Evolutionary conservation across 2,797 vertebrate species (phyloP).

Genomic region (Carduelis carduelis): DNA sequence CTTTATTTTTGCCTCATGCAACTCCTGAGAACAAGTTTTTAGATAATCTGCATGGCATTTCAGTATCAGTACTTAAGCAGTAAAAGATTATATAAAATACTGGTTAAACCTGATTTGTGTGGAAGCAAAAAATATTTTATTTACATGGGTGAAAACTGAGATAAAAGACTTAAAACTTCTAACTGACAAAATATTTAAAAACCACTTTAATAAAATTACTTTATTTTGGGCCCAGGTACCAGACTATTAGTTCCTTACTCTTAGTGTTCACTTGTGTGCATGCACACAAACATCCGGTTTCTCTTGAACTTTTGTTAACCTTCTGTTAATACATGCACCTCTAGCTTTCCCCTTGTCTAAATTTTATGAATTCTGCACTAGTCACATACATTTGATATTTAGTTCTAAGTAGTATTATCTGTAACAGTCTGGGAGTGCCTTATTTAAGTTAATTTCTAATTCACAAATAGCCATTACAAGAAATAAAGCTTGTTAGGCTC

Average conservation of each 20-base stretch:
- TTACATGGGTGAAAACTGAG: background rate
- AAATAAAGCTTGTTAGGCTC: background rate
- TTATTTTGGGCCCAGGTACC: background rate
- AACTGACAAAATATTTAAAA: background rate
- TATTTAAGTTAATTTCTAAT: background rate
- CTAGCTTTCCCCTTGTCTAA: background rate
- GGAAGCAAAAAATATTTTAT: background rate
- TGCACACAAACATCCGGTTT: rapidly evolving
- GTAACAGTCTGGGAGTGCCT: background rate
- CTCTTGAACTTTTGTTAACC: background rate
- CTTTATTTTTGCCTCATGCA: background rate
- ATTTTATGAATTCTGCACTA: background rate
- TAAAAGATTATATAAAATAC: background rate
- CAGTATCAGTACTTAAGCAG: background rate
- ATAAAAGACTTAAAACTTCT: background rate
- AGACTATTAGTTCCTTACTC: background rate
- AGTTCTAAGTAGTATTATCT: background rate
- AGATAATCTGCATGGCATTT: background rate
- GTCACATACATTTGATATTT: background rate
- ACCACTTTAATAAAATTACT: background rate
- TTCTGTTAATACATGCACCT: background rate
- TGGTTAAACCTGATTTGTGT: background rate
- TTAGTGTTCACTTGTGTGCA: background rate
- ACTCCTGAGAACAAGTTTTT: background rate
- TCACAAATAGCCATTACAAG: background rate